Base-by-base conservation (phyloP, 2,113 vertebrate genomes). In the Prochilodus magdalenae region DNA sequence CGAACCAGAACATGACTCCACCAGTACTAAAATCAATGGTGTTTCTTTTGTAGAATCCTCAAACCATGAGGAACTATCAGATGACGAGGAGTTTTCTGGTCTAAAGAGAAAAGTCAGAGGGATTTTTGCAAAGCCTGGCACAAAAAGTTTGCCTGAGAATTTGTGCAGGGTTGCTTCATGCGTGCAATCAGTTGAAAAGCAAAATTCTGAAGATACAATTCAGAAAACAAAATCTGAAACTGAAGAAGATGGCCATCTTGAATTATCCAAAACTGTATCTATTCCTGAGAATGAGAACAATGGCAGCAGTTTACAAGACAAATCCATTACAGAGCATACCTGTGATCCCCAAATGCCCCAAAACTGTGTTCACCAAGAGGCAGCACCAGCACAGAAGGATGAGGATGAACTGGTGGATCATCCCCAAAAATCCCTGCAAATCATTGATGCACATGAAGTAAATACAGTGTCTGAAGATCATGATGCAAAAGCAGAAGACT, bases 91-190 rank as follows among this genome's bases (percentile, higher is more conserved):
- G 53, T 70, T 79, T 47, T 84, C 80, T 53, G 72, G 49, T 63
- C 79, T 85, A 22, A 78, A 82, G 16, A 75, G 83, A 44, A 87
- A 86, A 72, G 83, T 84, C 14, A 84, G 66, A 27, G 80, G 75
- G 59, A 57, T 71, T 66, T 70, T 26, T 15, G 65, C 16, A 18
- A 69, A 75, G 26, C 33, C 66, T 33, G 49, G 78, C n/a, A 4
- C 36, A 27, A 67, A 24, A 27, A 59, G 14, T 47, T 26, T 30
- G 30, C 24, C 49, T n/a, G 36, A 22, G 5, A 29, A 76, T 70
- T 16, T 70, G 24, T 20, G 53, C 33, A 10, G 51, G 29, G 29
- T 27, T 27, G 13, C 36, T 57, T 26, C 30, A 22, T 22, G n/a
- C 47, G 15, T 36, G 49, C 18, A 29, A 3, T 65, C 70, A 33